These are phyloP conservation scores for Bellardia bayeri DNA, from an alignment of 2,888 invertebrate species.

Conservation along the genomic window DNA sequence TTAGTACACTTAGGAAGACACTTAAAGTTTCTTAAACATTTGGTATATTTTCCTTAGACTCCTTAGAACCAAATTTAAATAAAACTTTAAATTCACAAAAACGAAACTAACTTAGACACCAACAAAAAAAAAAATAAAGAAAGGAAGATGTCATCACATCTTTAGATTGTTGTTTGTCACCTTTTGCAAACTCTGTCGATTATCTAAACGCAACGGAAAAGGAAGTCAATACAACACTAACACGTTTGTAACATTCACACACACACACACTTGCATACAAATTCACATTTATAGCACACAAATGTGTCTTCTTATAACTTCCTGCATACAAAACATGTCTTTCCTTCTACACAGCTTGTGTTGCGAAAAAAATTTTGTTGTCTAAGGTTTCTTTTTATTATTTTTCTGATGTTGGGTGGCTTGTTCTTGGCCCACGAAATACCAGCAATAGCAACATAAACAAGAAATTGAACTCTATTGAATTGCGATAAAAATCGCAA, in stretches of 20 bases:
- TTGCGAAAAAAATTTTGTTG: slow-evolving; percentile 28
- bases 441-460: slow-evolving; percentile 22
- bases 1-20: no score
- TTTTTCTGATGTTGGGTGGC: neutral
- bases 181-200: slow-evolving; percentile 62
- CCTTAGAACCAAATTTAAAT: slow-evolving; percentile 2
- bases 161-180: slow-evolving; percentile 69
- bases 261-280: slow-evolving; percentile 23
- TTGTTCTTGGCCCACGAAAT: slow-evolving; percentile 38
- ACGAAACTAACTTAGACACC: neutral
- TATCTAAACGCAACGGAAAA: slow-evolving; percentile 66
- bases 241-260: slow-evolving; percentile 51
- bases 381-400: slow-evolving; percentile 39
- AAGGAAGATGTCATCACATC: slow-evolving; percentile 59
- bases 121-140: no score
- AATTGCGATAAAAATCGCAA: slow-evolving; percentile 83
- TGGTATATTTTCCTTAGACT: neutral
- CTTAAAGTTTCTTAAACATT: neutral
- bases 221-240: slow-evolving; percentile 68
- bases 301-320: slow-evolving; percentile 71
- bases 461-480: slow-evolving; percentile 79
- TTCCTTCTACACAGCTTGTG: slow-evolving; percentile 54
- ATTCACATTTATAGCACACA: slow-evolving; percentile 54
- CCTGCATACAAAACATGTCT: slow-evolving; percentile 69
- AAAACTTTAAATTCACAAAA: slow-evolving; percentile 25